Evolutionary conservation across 2,113 vertebrate genomes (phyloP).

Genomic region (Chelonoidis abingdonii): DNA sequence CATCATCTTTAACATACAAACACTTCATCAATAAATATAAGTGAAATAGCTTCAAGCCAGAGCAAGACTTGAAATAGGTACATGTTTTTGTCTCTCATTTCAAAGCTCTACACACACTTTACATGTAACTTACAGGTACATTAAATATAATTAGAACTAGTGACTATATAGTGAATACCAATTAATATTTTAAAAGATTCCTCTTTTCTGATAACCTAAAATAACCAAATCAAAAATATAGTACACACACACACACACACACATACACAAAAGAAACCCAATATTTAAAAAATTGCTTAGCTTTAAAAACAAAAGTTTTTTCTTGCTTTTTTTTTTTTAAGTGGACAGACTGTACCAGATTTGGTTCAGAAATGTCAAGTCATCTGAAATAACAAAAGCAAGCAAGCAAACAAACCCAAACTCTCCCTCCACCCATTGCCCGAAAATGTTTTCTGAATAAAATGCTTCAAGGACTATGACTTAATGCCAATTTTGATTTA

Average conservation of each 20-base stretch:
- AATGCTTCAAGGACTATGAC: neutral
- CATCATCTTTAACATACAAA: neutral
- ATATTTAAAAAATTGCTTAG: conserved; percentile 30
- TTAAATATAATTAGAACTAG: conserved; percentile 31
- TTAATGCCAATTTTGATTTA: neutral
- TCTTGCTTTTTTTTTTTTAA: conserved; percentile 41
- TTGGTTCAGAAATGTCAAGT: conserved; percentile 54
- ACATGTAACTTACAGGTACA: conserved; percentile 18
- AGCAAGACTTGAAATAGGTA: neutral
- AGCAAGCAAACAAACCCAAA: neutral
- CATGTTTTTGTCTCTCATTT: conserved; percentile 19
- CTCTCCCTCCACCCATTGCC: conserved; percentile 5
- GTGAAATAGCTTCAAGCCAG: conserved; percentile 10
- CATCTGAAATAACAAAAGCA: conserved; percentile 42
- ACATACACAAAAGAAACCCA: too few species aligned
- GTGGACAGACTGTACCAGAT: neutral
- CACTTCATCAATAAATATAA: neutral
- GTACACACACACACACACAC: neutral
- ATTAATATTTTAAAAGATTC: conserved; percentile 32
- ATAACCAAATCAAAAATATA: conserved; percentile 1
- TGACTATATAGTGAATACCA: neutral
- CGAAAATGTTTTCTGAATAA: neutral
- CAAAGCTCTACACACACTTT: conserved; percentile 8
- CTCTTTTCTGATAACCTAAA: conserved; percentile 6
- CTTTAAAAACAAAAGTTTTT: conserved; percentile 29